These are phyloP conservation scores for Myodes glareolus DNA, from an alignment of 2,113 vertebrate genomes.

Conservation along the genomic window DNA sequence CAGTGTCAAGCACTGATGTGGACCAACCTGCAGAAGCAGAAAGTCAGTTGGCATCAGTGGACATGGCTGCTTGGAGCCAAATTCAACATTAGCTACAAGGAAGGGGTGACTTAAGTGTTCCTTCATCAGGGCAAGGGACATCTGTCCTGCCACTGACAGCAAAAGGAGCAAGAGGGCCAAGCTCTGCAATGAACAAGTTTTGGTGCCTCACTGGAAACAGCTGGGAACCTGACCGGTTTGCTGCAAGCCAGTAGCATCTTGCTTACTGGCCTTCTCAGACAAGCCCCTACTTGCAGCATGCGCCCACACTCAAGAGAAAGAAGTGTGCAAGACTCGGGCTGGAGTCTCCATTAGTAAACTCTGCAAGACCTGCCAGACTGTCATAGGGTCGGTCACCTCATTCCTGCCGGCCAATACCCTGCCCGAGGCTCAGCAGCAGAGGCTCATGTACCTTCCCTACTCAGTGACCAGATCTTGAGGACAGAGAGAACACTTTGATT, in stretches of 20 bases:
- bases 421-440: fast-evolving
- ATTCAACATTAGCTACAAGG: fast-evolving
- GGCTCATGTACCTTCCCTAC: too few relatives aligned
- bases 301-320: not conserved
- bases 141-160: too few relatives aligned
- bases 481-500: not conserved
- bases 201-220: not conserved
- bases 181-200: not conserved
- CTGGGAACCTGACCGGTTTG: not conserved
- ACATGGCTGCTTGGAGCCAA: fast-evolving
- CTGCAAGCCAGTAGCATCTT: not conserved
- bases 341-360: not conserved
- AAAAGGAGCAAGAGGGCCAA: not conserved
- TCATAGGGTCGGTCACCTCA: fast-evolving
- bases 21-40: not conserved
- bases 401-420: not conserved
- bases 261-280: not conserved
- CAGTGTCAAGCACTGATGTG: not conserved
- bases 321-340: fast-evolving
- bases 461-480: not conserved
- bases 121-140: too few relatives aligned
- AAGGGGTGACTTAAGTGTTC: fast-evolving
- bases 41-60: not conserved
- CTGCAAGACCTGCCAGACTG: not conserved
- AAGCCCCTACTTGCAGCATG: fast-evolving